Conservation (phyloP, 2,113 vertebrate genomes). For the Callipepla californica region DNA sequence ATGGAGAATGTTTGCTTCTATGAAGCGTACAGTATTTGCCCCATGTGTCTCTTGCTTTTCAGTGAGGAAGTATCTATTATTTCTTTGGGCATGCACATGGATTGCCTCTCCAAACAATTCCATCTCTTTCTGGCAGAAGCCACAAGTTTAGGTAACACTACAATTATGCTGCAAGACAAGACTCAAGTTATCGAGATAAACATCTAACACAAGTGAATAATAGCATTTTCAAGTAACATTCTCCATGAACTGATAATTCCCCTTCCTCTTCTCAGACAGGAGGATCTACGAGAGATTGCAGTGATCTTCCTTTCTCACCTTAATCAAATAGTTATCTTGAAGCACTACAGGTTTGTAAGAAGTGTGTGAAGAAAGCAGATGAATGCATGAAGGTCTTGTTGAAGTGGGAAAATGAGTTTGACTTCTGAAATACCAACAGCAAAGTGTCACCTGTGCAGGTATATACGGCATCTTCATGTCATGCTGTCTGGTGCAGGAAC, state of each 20-base stretch:
- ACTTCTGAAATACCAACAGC: background rate
- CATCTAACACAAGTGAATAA: background rate
- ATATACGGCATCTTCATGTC: background rate
- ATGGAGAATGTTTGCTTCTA: background rate
- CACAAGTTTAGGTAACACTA: background rate
- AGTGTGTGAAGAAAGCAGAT: background rate
- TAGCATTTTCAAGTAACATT: background rate
- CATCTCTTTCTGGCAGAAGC: background rate
- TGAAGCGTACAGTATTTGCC: background rate
- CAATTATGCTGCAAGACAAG: background rate
- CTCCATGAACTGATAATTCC: background rate
- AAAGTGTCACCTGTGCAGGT: accelerated
- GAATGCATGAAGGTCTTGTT: background rate
- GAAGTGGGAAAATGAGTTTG: background rate
- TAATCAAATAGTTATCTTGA: background rate
- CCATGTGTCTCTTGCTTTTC: background rate
- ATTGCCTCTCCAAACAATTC: background rate
- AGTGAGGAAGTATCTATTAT: background rate
- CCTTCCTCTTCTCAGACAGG: background rate
- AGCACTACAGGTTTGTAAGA: background rate
- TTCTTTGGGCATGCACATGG: background rate
- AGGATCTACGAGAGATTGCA: background rate
- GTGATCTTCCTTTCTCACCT: background rate
- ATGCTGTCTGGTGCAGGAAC: background rate
- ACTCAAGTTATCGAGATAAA: background rate